These are phyloP conservation scores for Aricia artaxerxes DNA, from an alignment of 2,888 invertebrate genomes.

Conservation along the genomic window DNA sequence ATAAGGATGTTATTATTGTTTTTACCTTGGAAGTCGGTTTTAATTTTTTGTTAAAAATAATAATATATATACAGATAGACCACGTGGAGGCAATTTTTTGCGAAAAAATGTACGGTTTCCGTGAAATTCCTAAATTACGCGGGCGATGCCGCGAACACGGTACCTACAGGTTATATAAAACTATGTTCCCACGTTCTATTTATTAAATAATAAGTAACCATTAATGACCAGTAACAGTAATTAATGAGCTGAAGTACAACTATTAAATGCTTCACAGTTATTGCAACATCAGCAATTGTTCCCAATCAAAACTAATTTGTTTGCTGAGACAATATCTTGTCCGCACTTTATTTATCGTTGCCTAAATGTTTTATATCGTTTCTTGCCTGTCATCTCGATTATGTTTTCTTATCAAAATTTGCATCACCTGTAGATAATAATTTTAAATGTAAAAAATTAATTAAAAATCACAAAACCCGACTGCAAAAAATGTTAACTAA, in stretches of 20 bases:
- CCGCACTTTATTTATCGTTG: neutral
- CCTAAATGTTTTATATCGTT: neutral
- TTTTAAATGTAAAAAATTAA: too few relatives aligned
- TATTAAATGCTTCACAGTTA: neutral
- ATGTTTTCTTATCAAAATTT: neutral
- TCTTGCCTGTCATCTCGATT: neutral
- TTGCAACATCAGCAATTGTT: slow-evolving; percentile 6
- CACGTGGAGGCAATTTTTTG: too few relatives aligned
- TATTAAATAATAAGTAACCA: neutral
- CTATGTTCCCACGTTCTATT: neutral
- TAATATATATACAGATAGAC: too few relatives aligned
- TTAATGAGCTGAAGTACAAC: neutral
- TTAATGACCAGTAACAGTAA: neutral
- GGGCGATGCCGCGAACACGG: too few relatives aligned
- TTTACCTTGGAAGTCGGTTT: too few relatives aligned
- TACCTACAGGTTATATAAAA: neutral
- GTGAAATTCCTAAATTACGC: too few relatives aligned
- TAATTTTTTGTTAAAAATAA: too few relatives aligned
- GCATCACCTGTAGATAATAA: too few relatives aligned
- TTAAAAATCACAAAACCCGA: too few relatives aligned
- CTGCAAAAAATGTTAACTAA: too few relatives aligned
- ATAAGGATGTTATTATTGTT: too few relatives aligned
- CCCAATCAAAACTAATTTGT: neutral
- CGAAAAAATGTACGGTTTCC: too few relatives aligned
- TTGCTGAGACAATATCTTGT: neutral